Evolutionary conservation across 2,888 invertebrate species (phyloP).

Genomic region (Altica lythri): DNA sequence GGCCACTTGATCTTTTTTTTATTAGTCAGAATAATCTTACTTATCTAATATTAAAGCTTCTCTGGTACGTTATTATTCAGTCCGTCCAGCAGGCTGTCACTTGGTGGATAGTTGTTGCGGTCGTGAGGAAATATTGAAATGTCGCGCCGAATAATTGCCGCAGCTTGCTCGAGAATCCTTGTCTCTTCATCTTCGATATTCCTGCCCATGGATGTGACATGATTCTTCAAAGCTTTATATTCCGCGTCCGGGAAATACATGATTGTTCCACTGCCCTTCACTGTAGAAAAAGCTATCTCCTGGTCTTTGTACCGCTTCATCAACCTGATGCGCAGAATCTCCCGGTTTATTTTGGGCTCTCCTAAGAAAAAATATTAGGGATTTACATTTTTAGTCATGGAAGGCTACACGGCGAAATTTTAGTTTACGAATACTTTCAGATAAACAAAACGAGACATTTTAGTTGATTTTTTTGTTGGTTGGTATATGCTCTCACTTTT

Average conservation of each 20-base stretch:
- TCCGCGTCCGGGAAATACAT: background rate
- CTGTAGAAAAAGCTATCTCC: background rate
- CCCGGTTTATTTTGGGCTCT: too few species aligned
- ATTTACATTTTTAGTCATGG: too few species aligned
- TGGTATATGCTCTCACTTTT: too few species aligned
- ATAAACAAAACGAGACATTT: too few species aligned
- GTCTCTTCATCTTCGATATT: background rate
- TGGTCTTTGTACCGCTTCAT: background rate
- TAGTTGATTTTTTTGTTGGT: too few species aligned
- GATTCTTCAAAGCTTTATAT: background rate
- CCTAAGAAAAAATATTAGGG: too few species aligned
- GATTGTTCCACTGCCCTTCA: background rate
- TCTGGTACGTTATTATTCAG: background rate
- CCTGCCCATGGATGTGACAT: background rate
- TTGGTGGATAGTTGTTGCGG: background rate
- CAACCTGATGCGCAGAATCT: background rate
- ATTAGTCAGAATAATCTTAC: background rate
- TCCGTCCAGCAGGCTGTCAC: constrained; percentile 4
- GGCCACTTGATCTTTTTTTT: background rate
- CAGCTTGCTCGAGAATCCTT: constrained; percentile 3
- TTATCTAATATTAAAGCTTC: background rate
- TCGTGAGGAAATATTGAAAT: background rate
- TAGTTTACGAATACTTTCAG: too few species aligned
- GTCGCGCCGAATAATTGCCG: background rate
- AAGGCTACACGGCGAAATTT: too few species aligned